Percentiles rank a stretch among this genome's conserved stretches.
phyloP scores from a whole-genome alignment of 1,140 invertebrate species.

The Scaptomyza pallida region DNA sequence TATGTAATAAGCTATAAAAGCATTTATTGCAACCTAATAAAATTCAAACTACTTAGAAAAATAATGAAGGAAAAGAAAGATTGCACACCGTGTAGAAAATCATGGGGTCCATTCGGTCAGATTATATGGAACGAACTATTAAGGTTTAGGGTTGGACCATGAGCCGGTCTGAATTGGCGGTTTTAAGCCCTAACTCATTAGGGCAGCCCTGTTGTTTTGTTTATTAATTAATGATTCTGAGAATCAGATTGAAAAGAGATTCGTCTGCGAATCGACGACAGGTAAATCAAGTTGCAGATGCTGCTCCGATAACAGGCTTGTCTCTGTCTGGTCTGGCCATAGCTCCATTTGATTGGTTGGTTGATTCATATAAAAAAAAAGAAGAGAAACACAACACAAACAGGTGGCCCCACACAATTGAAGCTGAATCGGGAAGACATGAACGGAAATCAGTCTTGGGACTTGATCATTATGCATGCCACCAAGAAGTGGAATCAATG shows the following conservation, averaged over 20 bases:
- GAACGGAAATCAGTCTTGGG: constrained; percentile 65
- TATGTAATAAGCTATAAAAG: too few relatives aligned
- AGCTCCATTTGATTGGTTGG: constrained; percentile 35
- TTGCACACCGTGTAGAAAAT: too few relatives aligned
- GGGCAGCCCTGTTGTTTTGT: background rate
- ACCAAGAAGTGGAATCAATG: constrained; percentile 28
- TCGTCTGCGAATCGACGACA: background rate
- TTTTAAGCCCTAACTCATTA: background rate
- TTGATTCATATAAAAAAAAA: background rate
- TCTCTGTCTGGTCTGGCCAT: constrained; percentile 9
- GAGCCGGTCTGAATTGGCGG: background rate
- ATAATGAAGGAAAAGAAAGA: too few relatives aligned
- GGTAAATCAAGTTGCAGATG: constrained; percentile 16
- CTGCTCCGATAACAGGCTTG: constrained; percentile 36
- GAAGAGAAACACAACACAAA: background rate
- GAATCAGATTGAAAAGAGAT: background rate
- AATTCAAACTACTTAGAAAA: too few relatives aligned
- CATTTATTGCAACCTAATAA: too few relatives aligned
- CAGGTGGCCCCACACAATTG: constrained; percentile 58
- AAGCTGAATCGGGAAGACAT: constrained; percentile 65
- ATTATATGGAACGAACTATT: background rate
- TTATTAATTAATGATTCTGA: constrained; percentile 31
- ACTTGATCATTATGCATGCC: constrained; percentile 74
- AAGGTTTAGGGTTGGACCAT: background rate
- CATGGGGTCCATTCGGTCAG: too few relatives aligned